A percentile compares a stretch with the other conserved stretches of the same genome.
Conservation (phyloP, 2,113 vertebrate species). For the Stercorarius parasiticus region DNA sequence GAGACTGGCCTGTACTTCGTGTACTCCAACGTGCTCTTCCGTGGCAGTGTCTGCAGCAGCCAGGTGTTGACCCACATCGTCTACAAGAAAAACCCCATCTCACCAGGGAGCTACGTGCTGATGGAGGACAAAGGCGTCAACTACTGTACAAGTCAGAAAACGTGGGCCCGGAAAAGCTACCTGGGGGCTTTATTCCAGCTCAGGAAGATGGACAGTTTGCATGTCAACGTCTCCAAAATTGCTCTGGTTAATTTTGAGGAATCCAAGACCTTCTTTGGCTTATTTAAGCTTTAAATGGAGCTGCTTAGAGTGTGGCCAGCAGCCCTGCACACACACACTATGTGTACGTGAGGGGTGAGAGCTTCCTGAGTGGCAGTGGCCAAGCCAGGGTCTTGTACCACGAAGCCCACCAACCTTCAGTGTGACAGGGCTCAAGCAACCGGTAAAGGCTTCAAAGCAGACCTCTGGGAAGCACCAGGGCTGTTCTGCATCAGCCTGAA, state of each 20-base stretch:
- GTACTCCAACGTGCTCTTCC: conserved; percentile 84
- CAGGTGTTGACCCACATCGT: conserved; percentile 71
- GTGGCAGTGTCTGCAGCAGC: conserved; percentile 66
- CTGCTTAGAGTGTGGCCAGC: neutral
- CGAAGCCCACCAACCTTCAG: neutral
- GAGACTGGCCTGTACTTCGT: conserved; percentile 83
- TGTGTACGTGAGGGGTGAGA: neutral
- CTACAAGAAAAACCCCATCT: conserved; percentile 68
- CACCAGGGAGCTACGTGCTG: conserved; percentile 52
- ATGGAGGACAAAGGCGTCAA: conserved; percentile 73
- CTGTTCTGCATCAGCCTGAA: neutral
- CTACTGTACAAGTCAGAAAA: conserved; percentile 43
- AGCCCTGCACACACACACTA: neutral
- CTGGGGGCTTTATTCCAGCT: conserved; percentile 76
- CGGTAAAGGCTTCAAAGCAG: neutral
- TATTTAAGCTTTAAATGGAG: conserved; percentile 74
- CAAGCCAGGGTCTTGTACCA: neutral
- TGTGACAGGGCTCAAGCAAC: neutral
- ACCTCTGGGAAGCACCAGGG: neutral
- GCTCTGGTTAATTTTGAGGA: conserved; percentile 74
- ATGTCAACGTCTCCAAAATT: conserved; percentile 73
- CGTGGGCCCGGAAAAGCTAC: conserved; percentile 76
- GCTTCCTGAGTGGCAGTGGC: neutral
- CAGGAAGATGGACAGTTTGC: conserved; percentile 65
- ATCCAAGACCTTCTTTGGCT: conserved; percentile 78